These are phyloP conservation scores for Papilio dardanus DNA, from an alignment of 1,140 invertebrate genomes.

Conservation along the genomic window DNA sequence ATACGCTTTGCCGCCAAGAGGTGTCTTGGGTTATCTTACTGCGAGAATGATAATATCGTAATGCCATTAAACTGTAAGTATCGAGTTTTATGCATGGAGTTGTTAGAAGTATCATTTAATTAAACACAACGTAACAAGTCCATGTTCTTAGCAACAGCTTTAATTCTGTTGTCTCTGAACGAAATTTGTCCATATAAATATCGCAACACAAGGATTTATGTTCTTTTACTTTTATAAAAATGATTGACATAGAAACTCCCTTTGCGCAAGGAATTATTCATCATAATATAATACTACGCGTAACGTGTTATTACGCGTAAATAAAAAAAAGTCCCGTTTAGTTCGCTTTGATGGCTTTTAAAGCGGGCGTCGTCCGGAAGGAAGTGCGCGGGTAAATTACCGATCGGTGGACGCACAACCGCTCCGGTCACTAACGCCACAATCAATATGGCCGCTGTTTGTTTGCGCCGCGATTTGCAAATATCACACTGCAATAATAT, in stretches of 20 bases:
- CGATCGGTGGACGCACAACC: constrained; percentile 47
- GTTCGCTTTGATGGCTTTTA: constrained; percentile 40
- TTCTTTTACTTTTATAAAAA: no score
- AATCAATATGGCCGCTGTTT: constrained; percentile 49
- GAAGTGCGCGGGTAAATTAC: constrained; percentile 69
- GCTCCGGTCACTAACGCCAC: constrained; percentile 51
- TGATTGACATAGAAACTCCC: not conserved
- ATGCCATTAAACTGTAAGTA: not conserved
- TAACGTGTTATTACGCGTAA: not conserved
- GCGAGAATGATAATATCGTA: not conserved
- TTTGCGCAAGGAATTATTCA: not conserved
- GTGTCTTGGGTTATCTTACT: constrained; percentile 17
- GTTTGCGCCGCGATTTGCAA: constrained; percentile 34
- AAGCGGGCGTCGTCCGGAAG: constrained; percentile 56
- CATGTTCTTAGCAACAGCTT: no score
- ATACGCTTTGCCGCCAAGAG: constrained; percentile 25
- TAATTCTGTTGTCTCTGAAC: no score
- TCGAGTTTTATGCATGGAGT: no score
- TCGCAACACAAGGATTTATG: no score
- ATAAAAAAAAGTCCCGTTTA: constrained; percentile 25
- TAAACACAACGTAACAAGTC: no score
- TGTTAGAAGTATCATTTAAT: no score
- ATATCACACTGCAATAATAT: constrained; percentile 28
- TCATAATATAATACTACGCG: not conserved
- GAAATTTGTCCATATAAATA: no score